Conservation (phyloP, 2,113 vertebrate genomes). For the Jaculus jaculus region DNA sequence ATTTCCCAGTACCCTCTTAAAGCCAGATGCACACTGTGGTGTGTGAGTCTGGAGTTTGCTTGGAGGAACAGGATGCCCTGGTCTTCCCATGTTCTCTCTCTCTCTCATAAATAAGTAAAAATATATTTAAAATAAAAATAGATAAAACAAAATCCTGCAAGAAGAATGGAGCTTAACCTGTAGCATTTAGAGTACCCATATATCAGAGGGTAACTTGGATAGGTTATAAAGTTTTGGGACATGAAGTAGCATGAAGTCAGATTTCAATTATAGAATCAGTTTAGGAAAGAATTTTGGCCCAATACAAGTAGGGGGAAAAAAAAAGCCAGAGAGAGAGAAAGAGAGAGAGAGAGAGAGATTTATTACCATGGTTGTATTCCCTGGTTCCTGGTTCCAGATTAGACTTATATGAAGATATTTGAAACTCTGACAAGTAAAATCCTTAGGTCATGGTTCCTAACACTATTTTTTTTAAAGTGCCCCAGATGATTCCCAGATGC, state of each 20-base stretch:
- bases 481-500: neutral
- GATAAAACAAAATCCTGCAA: neutral
- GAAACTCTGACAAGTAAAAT: neutral
- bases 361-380: neutral
- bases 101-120: no score
- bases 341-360: neutral
- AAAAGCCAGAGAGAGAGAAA: neutral
- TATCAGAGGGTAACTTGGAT: neutral
- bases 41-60: no score
- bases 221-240: neutral
- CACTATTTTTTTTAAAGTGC: no score
- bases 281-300: neutral
- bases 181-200: neutral
- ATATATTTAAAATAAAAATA: no score
- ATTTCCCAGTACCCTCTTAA: no score
- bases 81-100: no score
- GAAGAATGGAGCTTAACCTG: neutral
- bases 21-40: no score
- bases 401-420: neutral
- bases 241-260: neutral
- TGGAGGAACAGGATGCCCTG: no score
- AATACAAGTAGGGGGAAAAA: neutral
- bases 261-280: neutral
- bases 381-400: neutral
- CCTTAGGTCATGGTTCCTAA: neutral